Percentiles rank a stretch among this genome's conserved stretches.
Evolutionary conservation across 2,888 invertebrate genomes (phyloP).

Genomic region (Epiblema foenella): DNA sequence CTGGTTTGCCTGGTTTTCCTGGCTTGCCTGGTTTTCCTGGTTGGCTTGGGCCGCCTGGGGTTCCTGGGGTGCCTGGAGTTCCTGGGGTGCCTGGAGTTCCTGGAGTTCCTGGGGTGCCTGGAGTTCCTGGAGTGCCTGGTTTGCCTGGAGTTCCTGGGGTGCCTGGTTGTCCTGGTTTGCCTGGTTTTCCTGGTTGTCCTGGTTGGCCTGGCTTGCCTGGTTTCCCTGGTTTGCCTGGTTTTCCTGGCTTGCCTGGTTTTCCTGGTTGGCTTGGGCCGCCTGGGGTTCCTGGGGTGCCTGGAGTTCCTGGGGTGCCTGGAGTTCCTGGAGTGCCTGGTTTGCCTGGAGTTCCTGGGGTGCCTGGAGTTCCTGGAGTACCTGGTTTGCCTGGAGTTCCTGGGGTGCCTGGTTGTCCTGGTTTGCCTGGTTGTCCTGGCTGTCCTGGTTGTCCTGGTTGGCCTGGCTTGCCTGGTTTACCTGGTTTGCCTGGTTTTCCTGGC

Average conservation of each 20-base stretch:
- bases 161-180: neutral
- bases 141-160: neutral
- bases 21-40: neutral
- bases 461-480: neutral
- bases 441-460: neutral
- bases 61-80: slow-evolving; percentile 2
- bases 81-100: neutral
- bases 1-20: neutral
- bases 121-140: neutral
- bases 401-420: neutral
- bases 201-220: slow-evolving; percentile 32
- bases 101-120: neutral
- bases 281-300: neutral
- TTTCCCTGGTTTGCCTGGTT: no score
- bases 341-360: neutral
- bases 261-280: neutral
- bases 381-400: neutral
- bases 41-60: neutral
- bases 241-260: no score
- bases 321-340: neutral
- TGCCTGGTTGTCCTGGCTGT: neutral
- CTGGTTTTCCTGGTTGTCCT: neutral
- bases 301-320: neutral
- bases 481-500: neutral
- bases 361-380: neutral